Evolutionary conservation across 64 coral and sea anemone species (phyloP).

Genomic region (Montipora efflorescens): DNA sequence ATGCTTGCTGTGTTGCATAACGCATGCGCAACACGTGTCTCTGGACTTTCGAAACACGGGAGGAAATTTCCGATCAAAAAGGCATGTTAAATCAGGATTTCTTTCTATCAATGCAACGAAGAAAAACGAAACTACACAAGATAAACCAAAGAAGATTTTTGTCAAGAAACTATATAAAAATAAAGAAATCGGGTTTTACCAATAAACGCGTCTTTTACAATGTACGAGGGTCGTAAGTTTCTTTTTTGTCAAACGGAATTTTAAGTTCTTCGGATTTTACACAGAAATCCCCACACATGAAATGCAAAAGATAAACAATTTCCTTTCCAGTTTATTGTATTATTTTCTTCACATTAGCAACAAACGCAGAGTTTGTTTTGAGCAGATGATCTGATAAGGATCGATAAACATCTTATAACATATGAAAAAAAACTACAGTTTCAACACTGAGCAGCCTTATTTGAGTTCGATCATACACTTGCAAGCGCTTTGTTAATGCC

Average conservation of each 20-base stretch:
- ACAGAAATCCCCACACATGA: not conserved
- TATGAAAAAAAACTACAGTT: conserved; percentile 19
- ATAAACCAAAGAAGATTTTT: too few relatives aligned
- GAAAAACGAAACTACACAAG: not conserved
- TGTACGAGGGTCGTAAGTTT: too few relatives aligned
- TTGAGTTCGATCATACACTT: not conserved
- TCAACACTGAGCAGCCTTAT: not conserved
- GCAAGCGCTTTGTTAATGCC: not conserved
- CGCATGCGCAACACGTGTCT: conserved; percentile 4
- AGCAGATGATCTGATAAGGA: conserved; percentile 15
- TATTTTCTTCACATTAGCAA: conserved; percentile 28
- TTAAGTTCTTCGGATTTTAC: not conserved
- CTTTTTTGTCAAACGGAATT: not conserved
- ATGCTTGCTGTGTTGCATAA: not conserved
- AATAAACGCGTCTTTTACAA: too few relatives aligned
- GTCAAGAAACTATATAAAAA: too few relatives aligned
- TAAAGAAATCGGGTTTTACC: too few relatives aligned
- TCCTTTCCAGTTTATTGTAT: not conserved
- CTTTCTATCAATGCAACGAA: too few relatives aligned
- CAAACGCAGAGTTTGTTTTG: not conserved
- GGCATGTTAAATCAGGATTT: too few relatives aligned
- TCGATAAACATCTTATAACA: conserved; percentile 19
- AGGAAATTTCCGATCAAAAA: too few relatives aligned
- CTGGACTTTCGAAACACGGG: too few relatives aligned
- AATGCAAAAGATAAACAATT: not conserved